These are phyloP conservation scores for Notiomystis cincta DNA, from an alignment of 2,113 vertebrate species.

Conservation along the genomic window DNA sequence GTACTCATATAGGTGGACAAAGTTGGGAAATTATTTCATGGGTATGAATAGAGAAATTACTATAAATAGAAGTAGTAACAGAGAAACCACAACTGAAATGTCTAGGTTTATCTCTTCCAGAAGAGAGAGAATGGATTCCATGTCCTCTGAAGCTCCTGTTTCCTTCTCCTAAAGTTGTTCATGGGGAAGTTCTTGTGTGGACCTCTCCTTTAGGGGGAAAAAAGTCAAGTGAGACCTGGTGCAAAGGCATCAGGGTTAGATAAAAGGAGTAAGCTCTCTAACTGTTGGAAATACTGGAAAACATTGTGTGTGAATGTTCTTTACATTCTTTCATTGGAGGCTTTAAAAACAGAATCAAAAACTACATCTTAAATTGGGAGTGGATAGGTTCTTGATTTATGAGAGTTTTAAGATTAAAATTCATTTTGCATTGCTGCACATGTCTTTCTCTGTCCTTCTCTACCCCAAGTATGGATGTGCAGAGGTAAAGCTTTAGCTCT, in stretches of 20 bases:
- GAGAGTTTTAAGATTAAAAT: not conserved
- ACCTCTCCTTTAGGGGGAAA: not conserved
- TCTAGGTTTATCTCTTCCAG: not conserved
- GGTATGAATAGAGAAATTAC: not conserved
- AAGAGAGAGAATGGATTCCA: not conserved
- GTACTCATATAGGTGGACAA: not conserved
- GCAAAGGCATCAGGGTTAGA: not conserved
- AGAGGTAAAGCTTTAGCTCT: not conserved
- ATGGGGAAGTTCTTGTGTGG: not conserved
- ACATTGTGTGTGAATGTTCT: not conserved
- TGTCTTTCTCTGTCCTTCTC: not conserved
- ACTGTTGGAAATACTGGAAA: not conserved
- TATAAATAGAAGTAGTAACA: not conserved
- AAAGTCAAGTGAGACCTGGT: not conserved
- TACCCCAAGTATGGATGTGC: not conserved
- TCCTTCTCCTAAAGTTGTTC: not conserved
- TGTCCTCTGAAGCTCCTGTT: not conserved
- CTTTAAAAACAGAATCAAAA: not conserved
- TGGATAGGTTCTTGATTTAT: not conserved
- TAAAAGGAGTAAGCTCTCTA: not conserved
- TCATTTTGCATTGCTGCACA: rapidly evolving
- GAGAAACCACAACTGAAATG: not conserved
- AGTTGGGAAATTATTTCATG: not conserved
- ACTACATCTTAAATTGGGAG: rapidly evolving
- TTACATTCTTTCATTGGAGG: not conserved